Conservation (phyloP, 2,113 vertebrate species). For the Rhipidura dahli region DNA sequence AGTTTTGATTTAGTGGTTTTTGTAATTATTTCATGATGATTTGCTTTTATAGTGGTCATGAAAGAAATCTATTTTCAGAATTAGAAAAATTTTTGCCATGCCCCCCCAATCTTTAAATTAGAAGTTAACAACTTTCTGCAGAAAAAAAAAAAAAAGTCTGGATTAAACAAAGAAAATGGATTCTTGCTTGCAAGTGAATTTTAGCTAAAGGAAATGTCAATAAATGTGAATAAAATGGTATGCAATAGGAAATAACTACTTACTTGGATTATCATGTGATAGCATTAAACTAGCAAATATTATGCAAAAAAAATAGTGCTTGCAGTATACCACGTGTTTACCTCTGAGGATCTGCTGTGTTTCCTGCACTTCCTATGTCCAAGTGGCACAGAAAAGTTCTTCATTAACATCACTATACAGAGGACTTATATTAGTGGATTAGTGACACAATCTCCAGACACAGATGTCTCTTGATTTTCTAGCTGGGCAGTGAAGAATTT, state of each 20-base stretch:
- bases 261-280: background rate
- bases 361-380: background rate
- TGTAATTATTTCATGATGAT: background rate
- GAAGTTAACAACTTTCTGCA: background rate
- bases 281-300: background rate
- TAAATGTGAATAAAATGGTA: background rate
- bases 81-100: background rate
- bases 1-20: background rate
- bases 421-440: background rate
- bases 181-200: background rate
- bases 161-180: constrained; percentile 27
- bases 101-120: background rate
- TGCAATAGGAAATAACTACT: background rate
- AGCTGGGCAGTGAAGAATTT: background rate
- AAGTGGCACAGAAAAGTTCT: background rate
- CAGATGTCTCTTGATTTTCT: background rate
- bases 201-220: background rate
- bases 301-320: background rate
- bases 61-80: background rate
- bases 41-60: background rate
- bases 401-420: background rate
- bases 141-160: background rate
- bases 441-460: background rate
- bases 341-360: background rate
- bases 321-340: background rate